These are phyloP conservation scores for Cariama cristata DNA, from an alignment of 2,113 vertebrate species.

Conservation along the genomic window DNA sequence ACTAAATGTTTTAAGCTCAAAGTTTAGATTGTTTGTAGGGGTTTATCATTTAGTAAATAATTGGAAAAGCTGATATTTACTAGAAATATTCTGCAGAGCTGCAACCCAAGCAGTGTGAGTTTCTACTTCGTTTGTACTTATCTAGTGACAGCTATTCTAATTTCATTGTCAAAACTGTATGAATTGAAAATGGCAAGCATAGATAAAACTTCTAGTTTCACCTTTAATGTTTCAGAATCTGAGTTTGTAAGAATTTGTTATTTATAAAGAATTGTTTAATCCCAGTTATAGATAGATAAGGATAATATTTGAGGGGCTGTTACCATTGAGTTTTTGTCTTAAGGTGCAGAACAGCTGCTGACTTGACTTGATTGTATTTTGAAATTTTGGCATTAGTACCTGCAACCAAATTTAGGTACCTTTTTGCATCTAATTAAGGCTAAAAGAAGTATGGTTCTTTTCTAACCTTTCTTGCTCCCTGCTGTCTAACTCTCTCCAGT, in stretches of 20 bases:
- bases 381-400: background rate
- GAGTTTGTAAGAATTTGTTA: background rate
- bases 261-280: background rate
- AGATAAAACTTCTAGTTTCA: background rate
- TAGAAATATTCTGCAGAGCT: background rate
- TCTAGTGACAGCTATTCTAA: background rate
- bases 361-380: background rate
- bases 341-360: background rate
- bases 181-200: background rate
- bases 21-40: background rate
- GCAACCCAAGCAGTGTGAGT: background rate
- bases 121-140: background rate
- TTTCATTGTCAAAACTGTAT: background rate
- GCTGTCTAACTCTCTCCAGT: background rate
- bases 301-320: background rate
- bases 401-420: background rate
- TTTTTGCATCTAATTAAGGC: background rate
- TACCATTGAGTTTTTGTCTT: background rate
- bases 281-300: background rate
- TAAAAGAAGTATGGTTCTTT: background rate
- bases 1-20: background rate
- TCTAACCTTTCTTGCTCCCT: background rate
- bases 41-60: background rate
- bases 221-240: background rate
- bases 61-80: background rate